Conservation (phyloP, 1,140 invertebrate genomes). For the Drosophila orena region DNA sequence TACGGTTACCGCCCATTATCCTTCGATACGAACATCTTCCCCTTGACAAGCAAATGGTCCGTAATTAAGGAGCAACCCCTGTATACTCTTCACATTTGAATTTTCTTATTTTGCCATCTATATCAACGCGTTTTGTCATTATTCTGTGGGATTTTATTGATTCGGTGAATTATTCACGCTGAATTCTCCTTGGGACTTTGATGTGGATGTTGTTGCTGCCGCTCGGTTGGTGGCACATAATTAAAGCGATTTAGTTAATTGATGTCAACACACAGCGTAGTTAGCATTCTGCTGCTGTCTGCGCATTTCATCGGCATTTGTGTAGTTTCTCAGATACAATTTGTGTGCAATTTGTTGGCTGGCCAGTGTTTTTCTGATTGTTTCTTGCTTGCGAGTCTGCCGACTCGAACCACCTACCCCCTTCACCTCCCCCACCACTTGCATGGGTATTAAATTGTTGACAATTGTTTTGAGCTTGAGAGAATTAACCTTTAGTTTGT, state of each 20-base stretch:
- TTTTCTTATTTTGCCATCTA: constrained; percentile 21
- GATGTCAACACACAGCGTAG: constrained; percentile 64
- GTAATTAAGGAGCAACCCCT: constrained; percentile 7
- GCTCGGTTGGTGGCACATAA: constrained; percentile 46
- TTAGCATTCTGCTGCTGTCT: constrained; percentile 63
- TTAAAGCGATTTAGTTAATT: constrained; percentile 77
- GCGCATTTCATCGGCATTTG: constrained; percentile 20
- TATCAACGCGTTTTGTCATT: constrained; percentile 56
- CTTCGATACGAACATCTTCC: not conserved
- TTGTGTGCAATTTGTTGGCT: constrained; percentile 64
- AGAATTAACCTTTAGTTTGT: constrained; percentile 78
- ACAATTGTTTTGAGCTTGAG: constrained; percentile 82
- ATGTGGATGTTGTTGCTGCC: constrained; percentile 21
- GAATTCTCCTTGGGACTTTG: constrained; percentile 27
- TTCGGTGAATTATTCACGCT: constrained; percentile 63
- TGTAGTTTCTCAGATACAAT: constrained; percentile 34
- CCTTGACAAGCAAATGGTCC: not conserved
- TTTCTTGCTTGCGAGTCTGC: constrained; percentile 14
- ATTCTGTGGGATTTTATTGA: constrained; percentile 66
- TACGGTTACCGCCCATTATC: constrained; percentile 1
- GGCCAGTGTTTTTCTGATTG: constrained; percentile 49
- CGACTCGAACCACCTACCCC: not conserved
- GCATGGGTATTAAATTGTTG: constrained; percentile 73
- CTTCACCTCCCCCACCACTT: not conserved
- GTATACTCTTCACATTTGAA: constrained; percentile 7